These are phyloP conservation scores for Theodoxus fluviatilis DNA, from an alignment of 2,888 invertebrate genomes.

Conservation along the genomic window DNA sequence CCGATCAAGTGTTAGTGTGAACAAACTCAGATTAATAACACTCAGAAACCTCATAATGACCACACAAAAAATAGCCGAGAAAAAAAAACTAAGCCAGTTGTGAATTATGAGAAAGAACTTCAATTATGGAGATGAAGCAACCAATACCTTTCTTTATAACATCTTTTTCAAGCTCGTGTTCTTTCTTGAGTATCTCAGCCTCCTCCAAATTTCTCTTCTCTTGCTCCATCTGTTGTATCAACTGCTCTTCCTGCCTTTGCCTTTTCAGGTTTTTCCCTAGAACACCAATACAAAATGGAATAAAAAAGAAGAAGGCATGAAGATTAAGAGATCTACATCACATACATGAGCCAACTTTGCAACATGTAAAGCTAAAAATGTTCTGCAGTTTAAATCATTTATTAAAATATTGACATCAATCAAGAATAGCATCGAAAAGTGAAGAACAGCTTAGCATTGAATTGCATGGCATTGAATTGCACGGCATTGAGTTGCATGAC, in stretches of 20 bases:
- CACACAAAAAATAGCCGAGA: neutral
- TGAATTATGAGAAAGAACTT: neutral
- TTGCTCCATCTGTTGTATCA: constrained; percentile 49
- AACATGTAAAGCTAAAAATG: too few relatives aligned
- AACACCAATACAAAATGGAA: constrained; percentile 33
- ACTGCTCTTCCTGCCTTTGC: constrained; percentile 57
- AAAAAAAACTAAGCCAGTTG: neutral
- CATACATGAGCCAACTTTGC: too few relatives aligned
- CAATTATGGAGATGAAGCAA: neutral
- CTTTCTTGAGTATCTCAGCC: constrained; percentile 34
- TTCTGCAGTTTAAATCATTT: too few relatives aligned
- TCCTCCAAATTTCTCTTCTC: constrained; percentile 40
- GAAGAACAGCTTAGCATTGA: too few relatives aligned
- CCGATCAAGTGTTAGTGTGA: too few relatives aligned
- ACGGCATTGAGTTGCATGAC: too few relatives aligned
- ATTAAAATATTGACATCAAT: too few relatives aligned
- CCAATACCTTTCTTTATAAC: constrained; percentile 4
- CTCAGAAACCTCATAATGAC: neutral
- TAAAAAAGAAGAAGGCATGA: too few relatives aligned
- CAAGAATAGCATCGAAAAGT: too few relatives aligned
- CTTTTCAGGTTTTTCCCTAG: constrained; percentile 48
- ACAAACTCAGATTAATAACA: neutral
- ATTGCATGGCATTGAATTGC: too few relatives aligned
- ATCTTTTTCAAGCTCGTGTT: constrained; percentile 35
- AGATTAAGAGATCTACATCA: too few relatives aligned